A percentile compares a stretch with the other conserved stretches of the same genome.
Evolutionary conservation across 2,888 invertebrate genomes (phyloP).

Genomic region (Aleiodes testaceus): DNA sequence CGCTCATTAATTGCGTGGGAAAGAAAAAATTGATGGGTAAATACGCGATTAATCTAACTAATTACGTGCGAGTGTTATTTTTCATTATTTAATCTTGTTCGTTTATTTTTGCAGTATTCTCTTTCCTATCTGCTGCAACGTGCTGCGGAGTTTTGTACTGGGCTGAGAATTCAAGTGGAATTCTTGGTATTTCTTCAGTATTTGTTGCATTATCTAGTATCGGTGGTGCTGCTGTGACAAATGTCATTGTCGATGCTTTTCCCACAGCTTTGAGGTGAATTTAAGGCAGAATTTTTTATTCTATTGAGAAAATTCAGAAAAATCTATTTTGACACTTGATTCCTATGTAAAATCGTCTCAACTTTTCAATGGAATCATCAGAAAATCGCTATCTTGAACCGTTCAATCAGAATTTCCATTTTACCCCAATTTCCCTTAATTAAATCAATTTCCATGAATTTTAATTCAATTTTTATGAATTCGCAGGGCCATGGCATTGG

Average conservation of each 20-base stretch:
- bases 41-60: conserved; percentile 41
- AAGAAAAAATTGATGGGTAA: conserved; percentile 76
- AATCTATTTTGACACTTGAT: neutral
- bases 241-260: conserved; percentile 72
- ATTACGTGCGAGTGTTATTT: conserved; percentile 2
- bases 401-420: no score
- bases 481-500: conserved; percentile 82
- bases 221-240: conserved; percentile 74
- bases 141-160: conserved; percentile 70
- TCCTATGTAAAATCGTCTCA: no score
- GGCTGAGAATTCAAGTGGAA: conserved; percentile 62
- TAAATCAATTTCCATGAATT: neutral
- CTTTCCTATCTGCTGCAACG: conserved; percentile 66
- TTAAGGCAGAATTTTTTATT: no score
- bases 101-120: conserved; percentile 59
- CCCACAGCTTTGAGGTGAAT: conserved; percentile 67
- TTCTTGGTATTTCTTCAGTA: conserved; percentile 66
- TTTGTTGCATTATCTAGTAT: conserved; percentile 72
- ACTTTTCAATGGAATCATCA: no score
- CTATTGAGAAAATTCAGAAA: no score
- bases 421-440: no score
- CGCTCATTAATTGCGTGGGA: conserved; percentile 75
- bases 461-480: conserved; percentile 24
- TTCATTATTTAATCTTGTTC: neutral
- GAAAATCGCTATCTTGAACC: no score